A percentile compares a stretch with the other conserved stretches of the same genome.
Conservation (phyloP, 2,888 invertebrate species). For the Lomographa bimaculata region DNA sequence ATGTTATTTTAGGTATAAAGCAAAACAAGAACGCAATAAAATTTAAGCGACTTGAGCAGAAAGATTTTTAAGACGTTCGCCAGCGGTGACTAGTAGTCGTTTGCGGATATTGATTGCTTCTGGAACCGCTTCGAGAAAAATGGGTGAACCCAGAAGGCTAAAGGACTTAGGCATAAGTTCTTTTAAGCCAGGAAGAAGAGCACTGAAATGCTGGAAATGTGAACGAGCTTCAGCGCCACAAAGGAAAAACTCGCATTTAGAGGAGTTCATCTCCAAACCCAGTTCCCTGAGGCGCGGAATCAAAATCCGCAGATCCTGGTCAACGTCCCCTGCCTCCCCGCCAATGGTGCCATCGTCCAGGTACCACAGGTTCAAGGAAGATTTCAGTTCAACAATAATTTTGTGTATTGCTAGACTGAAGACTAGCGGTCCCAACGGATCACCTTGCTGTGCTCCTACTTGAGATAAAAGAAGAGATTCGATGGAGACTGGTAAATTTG, state of each 20-base stretch:
- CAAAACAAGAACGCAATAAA: too few species aligned
- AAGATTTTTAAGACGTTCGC: neutral
- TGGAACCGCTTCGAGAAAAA: neutral
- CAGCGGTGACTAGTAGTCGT: neutral
- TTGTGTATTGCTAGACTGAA: too few species aligned
- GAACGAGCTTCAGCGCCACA: neutral
- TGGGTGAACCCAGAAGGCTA: neutral
- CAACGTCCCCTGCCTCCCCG: neutral
- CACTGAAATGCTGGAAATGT: too few species aligned
- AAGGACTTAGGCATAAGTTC: too few species aligned
- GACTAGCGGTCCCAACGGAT: conserved; percentile 1
- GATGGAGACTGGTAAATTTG: conserved; percentile 1
- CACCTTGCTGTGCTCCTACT: conserved; percentile 4
- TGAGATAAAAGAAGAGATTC: conserved; percentile 1
- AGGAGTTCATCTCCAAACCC: too few species aligned
- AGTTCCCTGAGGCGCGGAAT: too few species aligned
- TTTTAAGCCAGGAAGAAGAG: too few species aligned
- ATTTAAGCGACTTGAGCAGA: too few species aligned
- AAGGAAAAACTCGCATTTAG: neutral
- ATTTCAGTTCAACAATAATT: neutral
- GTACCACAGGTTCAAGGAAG: conserved; percentile 2
- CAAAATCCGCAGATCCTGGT: too few species aligned
- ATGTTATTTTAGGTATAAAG: too few species aligned
- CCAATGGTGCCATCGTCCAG: neutral
- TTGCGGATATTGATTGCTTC: too few species aligned